These are phyloP conservation scores for Deilephila porcellus DNA, from an alignment of 2,888 invertebrate species.

Conservation along the genomic window DNA sequence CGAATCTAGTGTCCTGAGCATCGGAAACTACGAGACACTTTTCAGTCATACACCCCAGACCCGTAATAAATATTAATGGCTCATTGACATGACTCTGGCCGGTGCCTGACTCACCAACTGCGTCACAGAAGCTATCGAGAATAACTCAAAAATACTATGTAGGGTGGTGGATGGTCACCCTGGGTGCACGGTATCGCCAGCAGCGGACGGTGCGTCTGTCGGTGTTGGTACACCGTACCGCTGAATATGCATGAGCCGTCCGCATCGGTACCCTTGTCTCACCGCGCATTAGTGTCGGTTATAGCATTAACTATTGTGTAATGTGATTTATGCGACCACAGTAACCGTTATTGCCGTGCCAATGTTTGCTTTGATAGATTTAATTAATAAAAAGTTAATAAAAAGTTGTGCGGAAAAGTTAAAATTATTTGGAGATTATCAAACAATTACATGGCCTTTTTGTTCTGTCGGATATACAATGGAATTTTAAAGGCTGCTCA, in stretches of 20 bases:
- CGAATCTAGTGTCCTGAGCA: too few species aligned
- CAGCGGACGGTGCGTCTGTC: slow-evolving; percentile 56
- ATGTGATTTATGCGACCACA: slow-evolving; percentile 30
- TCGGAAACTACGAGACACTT: too few species aligned
- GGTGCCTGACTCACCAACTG: too few species aligned
- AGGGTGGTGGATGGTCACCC: slow-evolving; percentile 33
- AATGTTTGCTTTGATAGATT: not conserved
- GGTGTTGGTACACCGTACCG: slow-evolving; percentile 51
- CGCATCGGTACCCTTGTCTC: slow-evolving; percentile 57
- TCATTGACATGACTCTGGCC: too few species aligned
- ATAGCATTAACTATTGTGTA: slow-evolving; percentile 52
- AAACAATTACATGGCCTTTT: too few species aligned
- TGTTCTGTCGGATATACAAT: not conserved
- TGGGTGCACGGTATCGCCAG: slow-evolving; percentile 47
- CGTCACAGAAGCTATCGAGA: too few species aligned
- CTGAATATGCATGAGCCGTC: slow-evolving; percentile 76
- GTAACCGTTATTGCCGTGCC: not conserved
- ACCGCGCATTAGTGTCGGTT: slow-evolving; percentile 59
- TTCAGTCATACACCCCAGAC: too few species aligned
- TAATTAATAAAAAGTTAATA: too few species aligned
- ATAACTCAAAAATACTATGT: not conserved
- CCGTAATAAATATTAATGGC: too few species aligned
- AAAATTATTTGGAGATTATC: too few species aligned
- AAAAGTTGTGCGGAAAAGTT: too few species aligned
- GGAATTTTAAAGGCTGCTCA: not conserved